Evolutionary conservation across 2,113 vertebrate species (phyloP), one percentile per base, ranked within the genome.

Genomic region (Spilogale gracilis): DNA sequence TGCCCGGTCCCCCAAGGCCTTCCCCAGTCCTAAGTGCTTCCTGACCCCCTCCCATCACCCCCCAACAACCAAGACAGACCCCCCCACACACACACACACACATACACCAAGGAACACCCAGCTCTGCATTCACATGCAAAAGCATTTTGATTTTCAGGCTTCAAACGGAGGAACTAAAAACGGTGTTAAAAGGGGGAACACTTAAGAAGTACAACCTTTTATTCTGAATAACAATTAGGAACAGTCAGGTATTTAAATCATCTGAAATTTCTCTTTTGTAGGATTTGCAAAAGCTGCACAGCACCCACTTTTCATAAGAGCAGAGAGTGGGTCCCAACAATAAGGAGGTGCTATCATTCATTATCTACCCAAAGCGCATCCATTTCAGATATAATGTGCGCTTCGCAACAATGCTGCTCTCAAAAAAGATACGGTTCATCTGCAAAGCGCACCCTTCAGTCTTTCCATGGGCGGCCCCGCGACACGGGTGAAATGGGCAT

Each of bases 191-290:
- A 85, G 56, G 25, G 78, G 71, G 56, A 85, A 82, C 73, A 14
- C 94, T 97, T 89, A 93, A 96, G 50, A 92, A 92, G 84, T 60
- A 83, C 81, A 95, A 12, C 25, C 45, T 87, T 98, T 97, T 93
- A 96, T 97, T 91, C 81, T 54, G 67, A 85, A 73, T 85, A 94
- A 93, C 96, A 97, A 93, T 97, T 89, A 96, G 82, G 78, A 94
- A 54, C 50, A 73, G 84, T 92, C 67, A 90, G 50, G 82, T 76
- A 91, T 97, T 95, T 83, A 95, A 96, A 95, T 94, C 83, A 69
- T 52, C 58, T 79, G 69, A n/a, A 73, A 23, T 21, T 81, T 93
- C 60, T 82, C 85, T 95, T 96, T 91, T 95, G 91, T 95, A 78
- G 60, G 25, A 65, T 90, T 67, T 25, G 30, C 54, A 25, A 82